These are phyloP conservation scores for Ficedula albicollis DNA, from an alignment of 2,797 vertebrate species.

Conservation along the genomic window DNA sequence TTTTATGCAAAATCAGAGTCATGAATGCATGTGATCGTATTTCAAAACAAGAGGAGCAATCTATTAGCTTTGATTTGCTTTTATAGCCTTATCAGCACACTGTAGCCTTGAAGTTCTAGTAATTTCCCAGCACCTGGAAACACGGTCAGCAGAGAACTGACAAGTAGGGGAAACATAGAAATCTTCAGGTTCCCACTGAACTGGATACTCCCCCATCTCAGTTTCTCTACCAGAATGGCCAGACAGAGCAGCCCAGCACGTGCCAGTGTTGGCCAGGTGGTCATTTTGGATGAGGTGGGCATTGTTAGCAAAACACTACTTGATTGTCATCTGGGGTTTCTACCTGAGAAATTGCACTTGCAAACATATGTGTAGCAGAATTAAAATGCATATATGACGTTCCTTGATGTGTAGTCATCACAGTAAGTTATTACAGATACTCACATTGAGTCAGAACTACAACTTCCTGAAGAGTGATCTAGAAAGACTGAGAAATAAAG, in stretches of 20 bases:
- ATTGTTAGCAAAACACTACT: background rate
- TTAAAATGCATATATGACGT: background rate
- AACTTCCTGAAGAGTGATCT: background rate
- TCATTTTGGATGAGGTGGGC: background rate
- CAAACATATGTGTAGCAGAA: background rate
- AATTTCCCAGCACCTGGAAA: background rate
- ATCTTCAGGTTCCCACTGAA: background rate
- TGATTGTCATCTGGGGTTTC: background rate
- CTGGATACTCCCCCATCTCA: background rate
- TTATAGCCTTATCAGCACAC: background rate
- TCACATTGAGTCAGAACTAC: background rate
- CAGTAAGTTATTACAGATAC: background rate
- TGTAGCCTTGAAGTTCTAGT: background rate
- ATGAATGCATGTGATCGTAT: background rate
- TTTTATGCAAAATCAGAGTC: conserved; percentile 22
- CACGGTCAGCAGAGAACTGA: background rate
- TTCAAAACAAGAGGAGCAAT: conserved; percentile 12
- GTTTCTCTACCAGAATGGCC: background rate
- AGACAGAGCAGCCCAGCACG: background rate
- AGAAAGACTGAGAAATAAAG: background rate
- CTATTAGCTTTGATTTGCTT: background rate
- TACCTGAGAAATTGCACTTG: background rate
- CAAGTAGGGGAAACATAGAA: background rate
- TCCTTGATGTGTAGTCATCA: background rate
- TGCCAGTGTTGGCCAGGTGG: background rate